Evolutionary conservation across 2,797 vertebrate species (phyloP).

Genomic region (Artibeus jamaicensis): DNA sequence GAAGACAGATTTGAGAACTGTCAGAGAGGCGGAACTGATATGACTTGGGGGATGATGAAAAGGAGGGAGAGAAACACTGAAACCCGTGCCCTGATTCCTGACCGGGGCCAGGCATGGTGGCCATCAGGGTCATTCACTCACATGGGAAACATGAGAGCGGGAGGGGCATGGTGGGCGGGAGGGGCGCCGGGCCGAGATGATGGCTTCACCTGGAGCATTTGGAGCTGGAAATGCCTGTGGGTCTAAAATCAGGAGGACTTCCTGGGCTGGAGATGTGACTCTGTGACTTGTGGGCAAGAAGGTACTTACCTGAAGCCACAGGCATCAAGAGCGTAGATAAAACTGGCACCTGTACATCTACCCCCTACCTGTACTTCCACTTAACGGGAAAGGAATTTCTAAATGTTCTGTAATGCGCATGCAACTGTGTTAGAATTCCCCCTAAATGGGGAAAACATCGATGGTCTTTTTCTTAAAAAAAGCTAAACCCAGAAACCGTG

Average conservation of each 20-base stretch:
- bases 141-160: fast-evolving
- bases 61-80: neutral
- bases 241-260: neutral
- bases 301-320: neutral
- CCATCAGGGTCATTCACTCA: neutral
- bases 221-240: neutral
- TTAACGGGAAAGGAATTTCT: neutral
- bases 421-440: neutral
- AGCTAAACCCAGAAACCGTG: neutral
- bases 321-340: neutral
- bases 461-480: neutral
- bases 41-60: neutral
- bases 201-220: neutral
- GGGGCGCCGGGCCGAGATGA: neutral
- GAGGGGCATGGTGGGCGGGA: neutral
- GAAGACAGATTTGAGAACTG: neutral
- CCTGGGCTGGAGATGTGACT: neutral
- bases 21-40: neutral
- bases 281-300: fast-evolving
- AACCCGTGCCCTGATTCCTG: neutral
- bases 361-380: neutral
- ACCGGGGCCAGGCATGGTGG: neutral
- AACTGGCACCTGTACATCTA: neutral
- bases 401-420: neutral
- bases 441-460: neutral